These are phyloP conservation scores for Argyresthia goedartella DNA, from an alignment of 2,888 invertebrate species.

Conservation along the genomic window DNA sequence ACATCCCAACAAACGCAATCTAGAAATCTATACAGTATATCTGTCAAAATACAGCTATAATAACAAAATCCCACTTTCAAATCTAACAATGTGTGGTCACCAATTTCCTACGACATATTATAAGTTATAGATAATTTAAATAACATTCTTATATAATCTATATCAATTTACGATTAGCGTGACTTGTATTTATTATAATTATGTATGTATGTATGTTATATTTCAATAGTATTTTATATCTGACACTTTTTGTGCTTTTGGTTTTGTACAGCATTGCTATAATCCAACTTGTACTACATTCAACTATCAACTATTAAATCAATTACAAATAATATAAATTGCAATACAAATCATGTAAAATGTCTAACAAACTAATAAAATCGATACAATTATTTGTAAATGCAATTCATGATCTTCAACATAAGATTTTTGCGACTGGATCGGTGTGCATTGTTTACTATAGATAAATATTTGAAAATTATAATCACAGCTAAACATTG, in stretches of 20 bases:
- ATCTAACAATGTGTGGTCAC: constrained; percentile 19
- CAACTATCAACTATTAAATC: constrained; percentile 31
- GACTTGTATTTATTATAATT: constrained; percentile 6
- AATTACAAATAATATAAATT: no score
- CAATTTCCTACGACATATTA: constrained; percentile 9
- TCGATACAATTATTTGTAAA: not conserved
- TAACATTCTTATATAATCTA: constrained; percentile 11
- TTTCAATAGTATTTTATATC: constrained; percentile 9
- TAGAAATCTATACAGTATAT: no score
- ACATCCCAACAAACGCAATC: no score
- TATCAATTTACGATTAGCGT: not conserved
- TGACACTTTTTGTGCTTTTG: constrained; percentile 12
- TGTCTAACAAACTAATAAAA: constrained; percentile 21
- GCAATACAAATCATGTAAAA: constrained; percentile 9
- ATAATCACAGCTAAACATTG: no score
- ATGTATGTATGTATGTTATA: constrained; percentile 16
- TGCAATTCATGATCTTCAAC: no score
- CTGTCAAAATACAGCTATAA: not conserved
- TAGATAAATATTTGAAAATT: no score
- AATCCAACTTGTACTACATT: constrained; percentile 32
- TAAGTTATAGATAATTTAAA: constrained; percentile 12
- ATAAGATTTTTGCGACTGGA: no score
- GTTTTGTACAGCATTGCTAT: constrained; percentile 11
- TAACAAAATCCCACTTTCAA: not conserved
- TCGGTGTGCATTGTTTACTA: no score